phyloP scores from a whole-genome alignment of 2,888 invertebrate species.

The Lumbricus terrestris region DNA sequence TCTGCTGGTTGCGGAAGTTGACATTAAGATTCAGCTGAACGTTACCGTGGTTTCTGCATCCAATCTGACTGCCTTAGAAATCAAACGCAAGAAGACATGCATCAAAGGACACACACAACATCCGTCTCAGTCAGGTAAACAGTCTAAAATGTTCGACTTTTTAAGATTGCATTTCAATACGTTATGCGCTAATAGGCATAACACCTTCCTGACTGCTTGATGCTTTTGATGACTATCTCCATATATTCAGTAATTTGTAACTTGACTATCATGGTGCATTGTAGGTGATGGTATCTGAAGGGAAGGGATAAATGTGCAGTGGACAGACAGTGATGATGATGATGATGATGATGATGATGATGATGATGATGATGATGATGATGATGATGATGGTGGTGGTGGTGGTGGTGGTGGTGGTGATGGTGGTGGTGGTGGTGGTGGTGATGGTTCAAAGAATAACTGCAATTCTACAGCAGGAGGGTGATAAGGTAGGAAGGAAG shows the following conservation, averaged over 20 bases:
- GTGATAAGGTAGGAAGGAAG: background rate
- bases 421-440: no score
- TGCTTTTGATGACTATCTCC: background rate
- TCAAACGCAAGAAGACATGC: constrained; percentile 83
- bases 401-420: no score
- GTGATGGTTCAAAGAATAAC: background rate
- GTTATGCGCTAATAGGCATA: background rate
- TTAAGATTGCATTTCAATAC: background rate
- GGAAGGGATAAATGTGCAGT: background rate
- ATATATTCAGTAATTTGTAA: background rate
- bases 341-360: background rate
- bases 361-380: no score
- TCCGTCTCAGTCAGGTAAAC: background rate
- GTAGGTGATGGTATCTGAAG: background rate
- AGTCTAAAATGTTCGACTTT: background rate
- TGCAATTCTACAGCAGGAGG: background rate
- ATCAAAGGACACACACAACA: constrained; percentile 62
- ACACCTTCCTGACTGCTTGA: background rate
- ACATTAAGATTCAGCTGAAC: constrained; percentile 79
- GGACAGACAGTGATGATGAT: background rate
- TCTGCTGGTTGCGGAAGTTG: constrained; percentile 77
- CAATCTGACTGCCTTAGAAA: constrained; percentile 73
- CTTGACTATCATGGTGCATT: background rate
- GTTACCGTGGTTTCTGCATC: constrained; percentile 69
- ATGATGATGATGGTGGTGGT: no score